Base-by-base conservation (phyloP, 2,797 vertebrate genomes). In the Rhabdomys pumilio region DNA sequence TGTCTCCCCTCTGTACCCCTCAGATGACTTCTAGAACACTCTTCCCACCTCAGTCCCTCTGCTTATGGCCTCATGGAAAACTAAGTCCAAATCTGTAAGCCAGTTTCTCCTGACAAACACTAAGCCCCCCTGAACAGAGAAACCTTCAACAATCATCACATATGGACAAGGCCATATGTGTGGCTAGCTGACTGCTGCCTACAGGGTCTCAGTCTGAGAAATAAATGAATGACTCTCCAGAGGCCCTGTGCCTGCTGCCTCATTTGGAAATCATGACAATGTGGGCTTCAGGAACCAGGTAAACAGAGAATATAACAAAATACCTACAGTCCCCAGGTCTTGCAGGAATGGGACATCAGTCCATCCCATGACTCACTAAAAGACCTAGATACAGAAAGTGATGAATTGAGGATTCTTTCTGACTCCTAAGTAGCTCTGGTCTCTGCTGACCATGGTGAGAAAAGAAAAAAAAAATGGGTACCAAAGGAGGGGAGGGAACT, bases 371-470 rank as follows among this genome's bases (percentile, higher is more conserved):
- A 4, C 65, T 4, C 3, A 17, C 41, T 93, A 8, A 31, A 67
- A 57, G 44, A 69, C 63, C 9, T 20, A 19, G 63, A 2, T 65
- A 53, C 13, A 53, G 38, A 83, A 81, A 26, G 4, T 2, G 0
- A 72, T 72, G 50, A 34, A 17, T 34, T 53, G 15, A 14, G 24
- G 38, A 41, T 0, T 75, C 73, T 89, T 87, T 87, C 50, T 95
- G 89, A 83, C 82, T 76, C 61, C 92, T 84, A 93, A 80, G 81
- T 55, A 67, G 72, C 72, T 97, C 72, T 97, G 94, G 41, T 57
- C 61, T 89, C 55, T 59, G 53, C 34, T 38, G 76, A 88, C 38
- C 4, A 1, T 31, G 34, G 87, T 92, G 91, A 83, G 59, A 79
- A 93, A 77, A 50, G 50, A 29, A 44, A 44, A 44, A 5, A n/a